Evolutionary conservation across 2,888 invertebrate species (phyloP).

Genomic region (Agrochola macilenta): DNA sequence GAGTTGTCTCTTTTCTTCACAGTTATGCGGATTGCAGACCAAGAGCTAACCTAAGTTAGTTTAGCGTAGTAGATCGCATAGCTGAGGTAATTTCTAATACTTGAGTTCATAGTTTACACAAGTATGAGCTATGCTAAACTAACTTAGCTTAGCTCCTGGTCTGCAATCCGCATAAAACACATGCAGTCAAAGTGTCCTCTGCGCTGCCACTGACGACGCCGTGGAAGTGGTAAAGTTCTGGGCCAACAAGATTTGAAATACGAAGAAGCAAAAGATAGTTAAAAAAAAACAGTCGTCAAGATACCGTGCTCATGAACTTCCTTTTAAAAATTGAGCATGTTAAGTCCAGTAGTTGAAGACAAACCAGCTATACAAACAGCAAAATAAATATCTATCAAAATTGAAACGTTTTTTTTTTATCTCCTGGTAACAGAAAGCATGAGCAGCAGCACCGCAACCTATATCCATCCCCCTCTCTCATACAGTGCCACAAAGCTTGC

Average conservation of each 20-base stretch:
- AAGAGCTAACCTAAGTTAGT: too few relatives aligned
- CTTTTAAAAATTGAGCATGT: not conserved
- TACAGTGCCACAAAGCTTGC: constrained; percentile 63
- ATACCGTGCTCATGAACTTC: not conserved
- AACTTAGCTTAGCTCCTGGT: too few relatives aligned
- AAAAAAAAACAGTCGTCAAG: not conserved
- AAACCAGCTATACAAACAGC: not conserved
- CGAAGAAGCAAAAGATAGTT: not conserved
- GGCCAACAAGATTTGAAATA: not conserved
- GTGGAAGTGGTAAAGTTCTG: not conserved
- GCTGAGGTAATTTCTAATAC: too few relatives aligned
- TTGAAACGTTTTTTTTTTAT: not conserved
- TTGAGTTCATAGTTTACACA: too few relatives aligned
- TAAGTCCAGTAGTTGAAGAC: not conserved
- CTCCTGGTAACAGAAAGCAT: constrained; percentile 9
- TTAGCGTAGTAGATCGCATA: too few relatives aligned
- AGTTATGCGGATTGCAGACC: too few relatives aligned
- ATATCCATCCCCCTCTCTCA: constrained; percentile 47
- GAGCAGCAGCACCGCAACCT: constrained; percentile 10
- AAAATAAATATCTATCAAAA: not conserved
- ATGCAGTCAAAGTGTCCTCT: not conserved
- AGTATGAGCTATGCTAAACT: too few relatives aligned
- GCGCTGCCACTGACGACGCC: not conserved
- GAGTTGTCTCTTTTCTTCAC: not conserved
- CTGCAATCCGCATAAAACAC: too few relatives aligned